Percentiles rank a stretch among this genome's conserved stretches.
Conservation (phyloP, 2,797 vertebrate genomes). For the Sebastes iracundus region DNA sequence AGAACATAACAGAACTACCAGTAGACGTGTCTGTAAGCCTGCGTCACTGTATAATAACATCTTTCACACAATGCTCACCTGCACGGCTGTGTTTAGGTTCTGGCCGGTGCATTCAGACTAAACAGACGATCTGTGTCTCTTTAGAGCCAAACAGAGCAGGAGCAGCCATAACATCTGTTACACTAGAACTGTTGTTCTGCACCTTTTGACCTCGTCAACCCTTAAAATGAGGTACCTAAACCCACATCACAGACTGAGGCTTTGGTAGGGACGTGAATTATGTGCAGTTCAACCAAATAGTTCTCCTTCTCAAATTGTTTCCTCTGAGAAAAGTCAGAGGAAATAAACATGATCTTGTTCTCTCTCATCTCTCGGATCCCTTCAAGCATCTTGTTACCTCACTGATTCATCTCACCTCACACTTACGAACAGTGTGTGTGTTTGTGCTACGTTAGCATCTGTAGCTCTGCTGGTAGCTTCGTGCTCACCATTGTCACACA, state of each 20-base stretch:
- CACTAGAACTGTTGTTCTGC: background rate
- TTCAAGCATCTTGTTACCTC: no score
- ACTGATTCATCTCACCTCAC: no score
- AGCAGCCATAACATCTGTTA: constrained; percentile 44
- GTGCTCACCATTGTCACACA: no score
- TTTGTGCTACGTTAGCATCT: no score
- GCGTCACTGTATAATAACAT: background rate
- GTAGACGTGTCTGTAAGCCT: background rate
- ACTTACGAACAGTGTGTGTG: no score
- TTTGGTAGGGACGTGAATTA: no score
- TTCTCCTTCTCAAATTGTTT: background rate
- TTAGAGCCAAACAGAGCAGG: constrained; percentile 19
- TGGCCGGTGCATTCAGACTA: constrained; percentile 50
- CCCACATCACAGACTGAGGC: no score
- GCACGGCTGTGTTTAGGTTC: constrained; percentile 33
- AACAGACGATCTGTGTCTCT: constrained; percentile 40
- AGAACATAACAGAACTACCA: background rate
- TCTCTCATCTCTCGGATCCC: no score
- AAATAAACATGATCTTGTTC: background rate
- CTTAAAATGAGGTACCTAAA: background rate
- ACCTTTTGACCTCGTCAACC: background rate
- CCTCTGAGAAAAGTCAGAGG: background rate
- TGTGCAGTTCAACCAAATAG: no score
- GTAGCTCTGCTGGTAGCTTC: no score
- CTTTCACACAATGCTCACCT: constrained; percentile 20